Conservation (phyloP, 2,888 invertebrate species). For the Nebria brevicollis region DNA sequence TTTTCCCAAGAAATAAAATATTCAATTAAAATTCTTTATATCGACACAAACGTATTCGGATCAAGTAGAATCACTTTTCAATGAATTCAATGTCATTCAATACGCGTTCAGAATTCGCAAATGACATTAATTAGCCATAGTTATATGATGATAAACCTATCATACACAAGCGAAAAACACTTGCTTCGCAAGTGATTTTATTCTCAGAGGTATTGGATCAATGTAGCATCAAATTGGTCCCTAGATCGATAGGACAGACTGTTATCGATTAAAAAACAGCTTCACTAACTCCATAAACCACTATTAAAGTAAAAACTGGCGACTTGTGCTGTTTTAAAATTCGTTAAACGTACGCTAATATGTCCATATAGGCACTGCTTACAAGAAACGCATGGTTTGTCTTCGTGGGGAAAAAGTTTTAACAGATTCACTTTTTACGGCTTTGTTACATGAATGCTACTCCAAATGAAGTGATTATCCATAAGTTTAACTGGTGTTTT, state of each 20-base stretch:
- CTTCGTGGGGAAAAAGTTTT: background rate
- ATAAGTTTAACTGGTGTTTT: background rate
- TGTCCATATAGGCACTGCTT: background rate
- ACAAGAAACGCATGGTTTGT: background rate
- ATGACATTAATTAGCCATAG: background rate
- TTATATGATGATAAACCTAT: background rate
- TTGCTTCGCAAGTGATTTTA: background rate
- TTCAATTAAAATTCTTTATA: background rate
- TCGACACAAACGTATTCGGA: background rate
- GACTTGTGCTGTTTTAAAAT: background rate
- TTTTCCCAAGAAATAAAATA: background rate
- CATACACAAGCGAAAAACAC: background rate
- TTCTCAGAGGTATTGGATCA: background rate
- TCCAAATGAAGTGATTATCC: background rate
- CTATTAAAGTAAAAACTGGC: background rate
- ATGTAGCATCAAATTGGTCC: background rate
- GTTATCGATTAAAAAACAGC: background rate
- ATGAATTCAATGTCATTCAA: background rate
- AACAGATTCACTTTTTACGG: background rate
- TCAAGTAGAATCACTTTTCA: background rate
- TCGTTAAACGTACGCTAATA: background rate
- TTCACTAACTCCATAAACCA: background rate
- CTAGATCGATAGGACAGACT: background rate
- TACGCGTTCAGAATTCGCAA: background rate
- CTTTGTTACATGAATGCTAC: background rate